Base-by-base conservation (phyloP, 1,140 invertebrate species). In the Drosophila ercepeae region DNA sequence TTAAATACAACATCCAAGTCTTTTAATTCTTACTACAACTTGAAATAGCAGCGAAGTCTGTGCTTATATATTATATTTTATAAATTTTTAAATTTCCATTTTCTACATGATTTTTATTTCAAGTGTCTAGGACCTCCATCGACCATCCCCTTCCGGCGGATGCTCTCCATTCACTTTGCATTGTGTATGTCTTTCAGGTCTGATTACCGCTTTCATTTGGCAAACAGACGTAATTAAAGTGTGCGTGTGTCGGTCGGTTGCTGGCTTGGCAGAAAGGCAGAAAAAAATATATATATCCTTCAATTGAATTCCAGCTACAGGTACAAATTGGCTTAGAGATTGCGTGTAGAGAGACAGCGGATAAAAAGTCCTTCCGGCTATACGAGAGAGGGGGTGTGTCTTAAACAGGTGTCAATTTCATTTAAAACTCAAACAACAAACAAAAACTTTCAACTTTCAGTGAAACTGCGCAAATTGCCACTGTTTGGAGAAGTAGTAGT, bases 171-270 rank as follows among this genome's bases (percentile, higher is more conserved):
- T 53, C 39, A 32, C 44, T 68, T 76, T 61, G 68, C 75, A 86
- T 84, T 84, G 79, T 76, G 75, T 45, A 46, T 79, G 79, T 78
- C 81, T 84, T 84, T 84, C 79, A 84, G 83, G 81, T 65, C 81
- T 84, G 81, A 84, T 84, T 84, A 84, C 81, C 81, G 81, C 75
- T 84, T 86, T 76, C 81, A 86, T 81, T 86, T 86, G 74, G 76
- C 76, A 84, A 84, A 86, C 81, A 84, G 81, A 86, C 81, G 76
- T 84, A 84, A 84, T 84, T 84, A 84, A 81, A 78, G 76, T 76
- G 63, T 79, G 58, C 32, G 61, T 69, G 57, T 59, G 79, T 51
- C 9, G 49, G 50, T 57, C 2, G 21, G 2, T 46, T 19, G 27
- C 14, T 13, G 34, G n/a, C 34, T 14, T 13, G 36, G 36, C 14